Evolutionary conservation across 2,797 vertebrate genomes (phyloP).

Genomic region (Eospalax fontanierii): DNA sequence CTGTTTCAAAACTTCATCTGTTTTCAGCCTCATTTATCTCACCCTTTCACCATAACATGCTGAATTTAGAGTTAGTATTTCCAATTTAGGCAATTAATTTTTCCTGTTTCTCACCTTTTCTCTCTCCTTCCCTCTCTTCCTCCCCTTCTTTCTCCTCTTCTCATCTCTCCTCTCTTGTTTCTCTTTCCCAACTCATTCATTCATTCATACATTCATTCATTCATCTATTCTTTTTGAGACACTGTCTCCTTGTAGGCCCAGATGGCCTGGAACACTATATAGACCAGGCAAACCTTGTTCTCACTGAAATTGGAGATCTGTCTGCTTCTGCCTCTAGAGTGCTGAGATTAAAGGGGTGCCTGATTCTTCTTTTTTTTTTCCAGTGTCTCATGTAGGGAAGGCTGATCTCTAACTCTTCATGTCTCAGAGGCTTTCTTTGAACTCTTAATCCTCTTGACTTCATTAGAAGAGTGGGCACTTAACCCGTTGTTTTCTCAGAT

Average conservation of each 20-base stretch:
- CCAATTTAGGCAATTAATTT: constrained; percentile 30
- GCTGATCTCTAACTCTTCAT: not conserved
- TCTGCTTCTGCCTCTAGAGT: too few relatives aligned
- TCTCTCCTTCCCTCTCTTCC: not conserved
- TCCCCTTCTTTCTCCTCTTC: not conserved
- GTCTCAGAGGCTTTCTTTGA: not conserved
- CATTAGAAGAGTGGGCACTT: not conserved
- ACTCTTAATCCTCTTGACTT: not conserved
- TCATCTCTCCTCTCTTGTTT: not conserved
- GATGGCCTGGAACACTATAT: too few relatives aligned
- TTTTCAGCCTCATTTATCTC: constrained; percentile 5
- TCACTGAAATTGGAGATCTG: too few relatives aligned
- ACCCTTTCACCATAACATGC: constrained; percentile 5
- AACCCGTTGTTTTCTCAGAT: not conserved
- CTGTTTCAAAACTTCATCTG: constrained; percentile 56
- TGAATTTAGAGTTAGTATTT: constrained; percentile 62
- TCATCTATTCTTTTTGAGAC: too few relatives aligned
- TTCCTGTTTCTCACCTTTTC: not conserved
- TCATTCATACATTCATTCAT: not conserved
- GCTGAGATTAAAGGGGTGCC: too few relatives aligned
- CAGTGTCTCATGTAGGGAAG: not conserved
- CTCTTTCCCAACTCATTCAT: too few relatives aligned
- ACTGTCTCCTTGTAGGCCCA: too few relatives aligned
- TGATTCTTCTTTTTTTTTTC: too few relatives aligned
- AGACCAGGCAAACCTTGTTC: too few relatives aligned